Base-by-base conservation (phyloP, 2,888 invertebrate species). In the Anticlea derivata region DNA sequence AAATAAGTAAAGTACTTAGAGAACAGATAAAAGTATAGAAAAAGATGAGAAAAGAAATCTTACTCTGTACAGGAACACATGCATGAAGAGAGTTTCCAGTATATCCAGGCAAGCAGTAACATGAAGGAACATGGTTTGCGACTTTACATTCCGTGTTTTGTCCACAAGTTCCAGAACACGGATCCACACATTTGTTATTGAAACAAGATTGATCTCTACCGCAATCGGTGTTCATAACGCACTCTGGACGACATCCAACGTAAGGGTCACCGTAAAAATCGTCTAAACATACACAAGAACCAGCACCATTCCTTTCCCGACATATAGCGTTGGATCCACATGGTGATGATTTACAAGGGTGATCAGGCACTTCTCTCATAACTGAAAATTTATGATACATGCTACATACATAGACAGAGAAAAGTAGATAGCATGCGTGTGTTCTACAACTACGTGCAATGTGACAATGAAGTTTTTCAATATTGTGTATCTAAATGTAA, bases 241-340 rank as follows among this genome's bases (percentile, higher is more conserved):
- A 96, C 88, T 96, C 95, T n/a, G 95, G 95, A 64, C 95, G 92
- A 78, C 96, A 96, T 31, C 95, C 95, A 55, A 92, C 89, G 77
- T 95, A 95, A 22, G 96, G 95, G 83, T 96, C 95, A 39, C 96
- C 96, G 63, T 93, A 92, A 82, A 95, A 96, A 64, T 94, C 94
- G 54, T 93, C 92, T 67, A 94, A 79, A 80, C 96, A 96, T 65
- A 93, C 88, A 81, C 96, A 96, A 60, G 95, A 94, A 68, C 95
- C 95, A 62, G 94, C 95, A 73, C 94, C 94, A 73, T 94, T 93
- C 66, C 92, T 91, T 86, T 95, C 94, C 70, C 93, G 93, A 83
- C 96, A 96, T 58, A 94, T 83, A 40, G 96, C 94, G 83, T 96
- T 96, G 49, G 94, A 89, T 61, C 96, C 96, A 79, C 96, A 96